These are phyloP conservation scores for Eulemur coronatus DNA, from an alignment of 2,797 vertebrate genomes.

Conservation along the genomic window DNA sequence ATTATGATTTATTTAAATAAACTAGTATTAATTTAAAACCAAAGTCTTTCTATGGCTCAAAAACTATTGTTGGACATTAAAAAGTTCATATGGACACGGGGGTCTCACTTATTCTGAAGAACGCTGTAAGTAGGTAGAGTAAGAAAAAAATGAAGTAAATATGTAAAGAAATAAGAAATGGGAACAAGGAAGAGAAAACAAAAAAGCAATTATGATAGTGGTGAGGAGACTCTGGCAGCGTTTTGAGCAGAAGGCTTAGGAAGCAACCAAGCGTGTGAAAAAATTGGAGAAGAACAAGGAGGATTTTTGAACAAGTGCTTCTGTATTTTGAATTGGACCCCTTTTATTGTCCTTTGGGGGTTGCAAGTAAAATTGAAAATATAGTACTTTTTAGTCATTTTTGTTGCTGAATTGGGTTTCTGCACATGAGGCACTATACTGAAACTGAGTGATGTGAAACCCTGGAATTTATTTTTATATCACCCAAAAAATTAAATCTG, in stretches of 20 bases:
- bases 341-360: not conserved
- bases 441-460: not conserved
- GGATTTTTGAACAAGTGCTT: not conserved
- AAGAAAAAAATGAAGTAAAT: not conserved
- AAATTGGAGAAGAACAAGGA: not conserved
- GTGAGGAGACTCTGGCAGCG: not conserved
- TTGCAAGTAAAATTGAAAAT: not conserved
- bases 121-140: not conserved
- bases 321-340: not conserved
- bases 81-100: not conserved
- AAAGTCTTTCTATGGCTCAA: not conserved
- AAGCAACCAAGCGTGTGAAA: not conserved
- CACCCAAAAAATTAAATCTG: not conserved
- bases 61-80: not conserved
- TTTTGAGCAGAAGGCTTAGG: not conserved
- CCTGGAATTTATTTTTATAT: not conserved
- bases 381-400: not conserved
- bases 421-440: not conserved
- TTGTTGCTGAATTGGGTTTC: not conserved
- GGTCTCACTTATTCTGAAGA: constrained; percentile 2
- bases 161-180: not conserved
- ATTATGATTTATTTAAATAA: not conserved
- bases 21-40: not conserved
- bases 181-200: not conserved
- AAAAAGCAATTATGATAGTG: not conserved